phyloP scores from a whole-genome alignment of 2,888 invertebrate species.

The Masnerella sp. region DNA sequence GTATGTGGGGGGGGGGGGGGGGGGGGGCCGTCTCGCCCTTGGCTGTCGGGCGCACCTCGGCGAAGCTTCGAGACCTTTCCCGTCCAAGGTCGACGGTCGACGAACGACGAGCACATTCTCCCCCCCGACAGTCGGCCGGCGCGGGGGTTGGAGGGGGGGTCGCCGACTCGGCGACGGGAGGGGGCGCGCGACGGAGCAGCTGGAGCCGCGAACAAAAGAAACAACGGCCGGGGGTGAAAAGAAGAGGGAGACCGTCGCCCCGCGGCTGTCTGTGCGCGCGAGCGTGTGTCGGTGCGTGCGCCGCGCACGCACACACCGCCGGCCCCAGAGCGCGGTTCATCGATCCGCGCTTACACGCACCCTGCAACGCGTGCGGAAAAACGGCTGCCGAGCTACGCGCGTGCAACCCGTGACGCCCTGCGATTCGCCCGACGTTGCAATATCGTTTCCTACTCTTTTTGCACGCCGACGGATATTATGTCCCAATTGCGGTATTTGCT shows the following conservation, averaged over 20 bases:
- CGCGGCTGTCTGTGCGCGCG: neutral
- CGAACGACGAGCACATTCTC: conserved; percentile 63
- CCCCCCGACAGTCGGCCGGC: conserved; percentile 62
- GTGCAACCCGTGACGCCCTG: conserved; percentile 36
- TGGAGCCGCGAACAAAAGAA: conserved; percentile 48
- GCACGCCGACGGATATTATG: no score
- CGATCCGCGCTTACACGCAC: conserved; percentile 68
- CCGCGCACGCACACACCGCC: conserved; percentile 5
- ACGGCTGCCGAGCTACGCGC: conserved; percentile 30
- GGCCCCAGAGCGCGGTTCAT: conserved; percentile 65
- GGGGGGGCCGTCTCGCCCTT: conserved; percentile 16
- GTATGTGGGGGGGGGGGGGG: no score
- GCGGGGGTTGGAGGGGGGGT: conserved; percentile 39
- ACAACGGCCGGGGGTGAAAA: conserved; percentile 46
- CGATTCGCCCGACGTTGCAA: no score
- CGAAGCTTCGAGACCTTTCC: conserved; percentile 64
- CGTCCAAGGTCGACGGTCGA: conserved; percentile 72
- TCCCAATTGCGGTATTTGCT: no score
- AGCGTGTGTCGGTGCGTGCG: conserved; percentile 5
- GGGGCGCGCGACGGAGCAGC: conserved; percentile 50
- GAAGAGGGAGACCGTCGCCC: conserved; percentile 12
- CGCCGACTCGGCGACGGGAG: conserved; percentile 19
- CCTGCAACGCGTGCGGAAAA: conserved; percentile 60
- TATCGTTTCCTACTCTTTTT: no score
- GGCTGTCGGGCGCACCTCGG: conserved; percentile 23